phyloP scores from a whole-genome alignment of 2,113 vertebrate species.

The Callaeas wilsoni region DNA sequence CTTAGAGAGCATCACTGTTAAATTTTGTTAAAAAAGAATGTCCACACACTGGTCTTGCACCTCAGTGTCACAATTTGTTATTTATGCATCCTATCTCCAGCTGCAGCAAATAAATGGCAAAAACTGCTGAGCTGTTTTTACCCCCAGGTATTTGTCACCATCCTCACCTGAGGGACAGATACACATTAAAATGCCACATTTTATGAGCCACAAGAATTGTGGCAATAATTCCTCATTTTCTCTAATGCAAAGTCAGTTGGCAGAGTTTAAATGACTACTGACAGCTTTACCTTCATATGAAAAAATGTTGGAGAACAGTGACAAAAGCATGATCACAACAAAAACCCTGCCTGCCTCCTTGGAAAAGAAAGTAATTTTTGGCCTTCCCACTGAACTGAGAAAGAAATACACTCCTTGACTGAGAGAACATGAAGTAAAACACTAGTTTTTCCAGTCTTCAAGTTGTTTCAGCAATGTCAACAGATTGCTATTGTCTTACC shows the following conservation, averaged over 20 bases:
- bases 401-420: not conserved
- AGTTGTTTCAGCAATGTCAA: not conserved
- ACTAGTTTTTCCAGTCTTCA: not conserved
- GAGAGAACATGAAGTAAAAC: not conserved
- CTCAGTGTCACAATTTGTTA: not conserved
- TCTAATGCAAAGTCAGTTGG: not conserved
- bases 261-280: not conserved
- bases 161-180: not conserved
- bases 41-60: not conserved
- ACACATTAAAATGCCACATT: not conserved
- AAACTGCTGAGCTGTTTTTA: not conserved
- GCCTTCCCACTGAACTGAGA: not conserved
- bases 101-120: not conserved
- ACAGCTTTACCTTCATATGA: not conserved
- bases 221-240: not conserved
- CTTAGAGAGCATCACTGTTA: not conserved
- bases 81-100: not conserved
- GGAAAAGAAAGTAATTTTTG: not conserved
- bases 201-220: not conserved
- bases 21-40: not conserved
- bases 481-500: not conserved
- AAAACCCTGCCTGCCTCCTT: not conserved
- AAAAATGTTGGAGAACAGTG: not conserved
- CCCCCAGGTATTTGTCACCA: not conserved
- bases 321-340: not conserved